phyloP scores from a whole-genome alignment of 2,888 invertebrate species.

The Julus scanicus region DNA sequence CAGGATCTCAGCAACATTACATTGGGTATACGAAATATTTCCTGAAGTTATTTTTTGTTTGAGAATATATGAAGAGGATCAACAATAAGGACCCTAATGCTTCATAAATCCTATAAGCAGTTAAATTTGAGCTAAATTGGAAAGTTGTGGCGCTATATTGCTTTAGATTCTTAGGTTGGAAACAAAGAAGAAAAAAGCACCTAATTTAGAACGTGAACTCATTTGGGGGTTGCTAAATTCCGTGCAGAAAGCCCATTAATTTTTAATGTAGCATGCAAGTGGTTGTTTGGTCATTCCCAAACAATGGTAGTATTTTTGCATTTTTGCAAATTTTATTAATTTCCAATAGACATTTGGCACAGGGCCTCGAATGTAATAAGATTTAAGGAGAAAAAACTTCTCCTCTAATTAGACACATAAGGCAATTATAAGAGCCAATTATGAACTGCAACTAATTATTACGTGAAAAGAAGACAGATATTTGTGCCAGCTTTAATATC shows the following conservation, averaged over 20 bases:
- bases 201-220: not conserved
- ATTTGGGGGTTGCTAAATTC: not conserved
- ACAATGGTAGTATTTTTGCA: conserved; percentile 3
- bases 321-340: conserved; percentile 19
- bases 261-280: conserved; percentile 19
- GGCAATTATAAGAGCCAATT: conserved; percentile 46
- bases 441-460: conserved; percentile 49
- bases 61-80: not conserved
- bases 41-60: too few relatives aligned
- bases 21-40: too few relatives aligned
- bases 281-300: conserved; percentile 19
- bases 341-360: conserved; percentile 11
- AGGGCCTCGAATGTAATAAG: not conserved
- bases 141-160: not conserved
- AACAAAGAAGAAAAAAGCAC: not conserved
- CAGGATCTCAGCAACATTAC: too few relatives aligned
- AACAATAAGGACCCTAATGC: not conserved
- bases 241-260: conserved; percentile 11
- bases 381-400: conserved; percentile 4
- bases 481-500: conserved; percentile 3
- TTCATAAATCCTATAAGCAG: too few relatives aligned
- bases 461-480: conserved; percentile 46
- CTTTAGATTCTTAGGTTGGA: not conserved
- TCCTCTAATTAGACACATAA: conserved; percentile 46
- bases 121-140: too few relatives aligned